Evolutionary conservation across 2,113 vertebrate genomes (phyloP).

Genomic region (Misgurnus mizolepis): DNA sequence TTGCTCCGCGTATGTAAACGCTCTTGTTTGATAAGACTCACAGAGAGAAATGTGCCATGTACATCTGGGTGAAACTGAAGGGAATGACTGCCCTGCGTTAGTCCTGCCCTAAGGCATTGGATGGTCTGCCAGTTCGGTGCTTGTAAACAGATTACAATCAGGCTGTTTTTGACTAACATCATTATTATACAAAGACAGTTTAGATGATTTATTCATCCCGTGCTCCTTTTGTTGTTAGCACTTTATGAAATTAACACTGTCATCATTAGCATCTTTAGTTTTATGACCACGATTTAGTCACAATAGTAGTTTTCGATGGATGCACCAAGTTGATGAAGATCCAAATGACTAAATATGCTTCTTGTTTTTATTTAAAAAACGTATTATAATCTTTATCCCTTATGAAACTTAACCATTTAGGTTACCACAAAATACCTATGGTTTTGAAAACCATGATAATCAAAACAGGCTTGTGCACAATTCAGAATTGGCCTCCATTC

Average conservation of each 20-base stretch:
- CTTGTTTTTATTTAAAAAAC: too few relatives aligned
- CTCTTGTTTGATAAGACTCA: slow-evolving; percentile 51
- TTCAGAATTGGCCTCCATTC: too few relatives aligned
- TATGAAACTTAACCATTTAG: too few relatives aligned
- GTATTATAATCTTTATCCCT: too few relatives aligned
- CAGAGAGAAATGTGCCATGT: slow-evolving; percentile 47
- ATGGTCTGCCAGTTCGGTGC: slow-evolving; percentile 35
- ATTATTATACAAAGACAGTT: slow-evolving; percentile 30
- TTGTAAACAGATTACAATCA: slow-evolving; percentile 39
- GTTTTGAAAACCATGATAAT: too few relatives aligned
- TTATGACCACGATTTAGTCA: neutral
- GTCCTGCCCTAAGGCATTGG: slow-evolving; percentile 42
- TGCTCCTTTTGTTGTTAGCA: slow-evolving; percentile 21
- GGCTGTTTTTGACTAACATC: slow-evolving; percentile 20
- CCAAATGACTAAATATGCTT: too few relatives aligned
- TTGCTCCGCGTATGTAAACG: slow-evolving; percentile 50
- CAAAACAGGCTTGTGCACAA: too few relatives aligned
- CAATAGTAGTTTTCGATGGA: neutral
- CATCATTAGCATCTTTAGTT: neutral
- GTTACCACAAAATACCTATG: too few relatives aligned
- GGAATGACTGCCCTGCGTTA: slow-evolving; percentile 34
- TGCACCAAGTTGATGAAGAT: neutral
- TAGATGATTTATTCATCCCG: slow-evolving; percentile 4
- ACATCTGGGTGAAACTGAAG: slow-evolving; percentile 41
- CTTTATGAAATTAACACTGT: neutral